Evolutionary conservation across 2,888 invertebrate species (phyloP).

Genomic region (Crocallis elinguaria): DNA sequence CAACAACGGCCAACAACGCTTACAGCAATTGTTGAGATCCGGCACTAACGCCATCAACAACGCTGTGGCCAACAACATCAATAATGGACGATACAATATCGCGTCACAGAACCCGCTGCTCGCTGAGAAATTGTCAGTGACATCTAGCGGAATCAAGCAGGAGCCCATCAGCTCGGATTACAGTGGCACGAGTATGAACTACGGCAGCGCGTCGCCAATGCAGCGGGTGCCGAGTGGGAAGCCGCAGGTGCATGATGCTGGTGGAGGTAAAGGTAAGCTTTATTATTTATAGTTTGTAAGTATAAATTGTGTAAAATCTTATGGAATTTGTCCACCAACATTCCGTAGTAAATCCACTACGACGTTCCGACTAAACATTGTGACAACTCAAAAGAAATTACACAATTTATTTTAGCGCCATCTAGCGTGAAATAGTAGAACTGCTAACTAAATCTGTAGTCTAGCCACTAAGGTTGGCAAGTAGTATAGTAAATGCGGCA

Average conservation of each 20-base stretch:
- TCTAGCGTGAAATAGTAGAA: constrained; percentile 47
- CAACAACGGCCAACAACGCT: constrained; percentile 74
- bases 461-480: background rate
- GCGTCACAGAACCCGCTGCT: constrained; percentile 94
- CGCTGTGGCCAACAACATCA: constrained; percentile 74
- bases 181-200: constrained; percentile 80
- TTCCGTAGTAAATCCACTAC: no score
- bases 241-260: constrained; percentile 81
- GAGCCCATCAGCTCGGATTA: constrained; percentile 81
- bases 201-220: constrained; percentile 80
- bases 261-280: constrained; percentile 83
- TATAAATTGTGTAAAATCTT: constrained; percentile 5
- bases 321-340: background rate
- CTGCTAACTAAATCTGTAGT: constrained; percentile 12
- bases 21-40: constrained; percentile 75
- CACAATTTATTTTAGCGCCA: constrained; percentile 40
- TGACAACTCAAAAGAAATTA: background rate
- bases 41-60: constrained; percentile 80
- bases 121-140: constrained; percentile 93
- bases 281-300: constrained; percentile 28
- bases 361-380: no score
- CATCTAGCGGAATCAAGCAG: constrained; percentile 86
- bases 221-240: constrained; percentile 82
- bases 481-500: constrained; percentile 26
- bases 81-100: constrained; percentile 89